A percentile compares a stretch with the other conserved stretches of the same genome.
These are phyloP conservation scores for Tupaia tana DNA, from an alignment of 2,113 vertebrate species.

Conservation along the genomic window DNA sequence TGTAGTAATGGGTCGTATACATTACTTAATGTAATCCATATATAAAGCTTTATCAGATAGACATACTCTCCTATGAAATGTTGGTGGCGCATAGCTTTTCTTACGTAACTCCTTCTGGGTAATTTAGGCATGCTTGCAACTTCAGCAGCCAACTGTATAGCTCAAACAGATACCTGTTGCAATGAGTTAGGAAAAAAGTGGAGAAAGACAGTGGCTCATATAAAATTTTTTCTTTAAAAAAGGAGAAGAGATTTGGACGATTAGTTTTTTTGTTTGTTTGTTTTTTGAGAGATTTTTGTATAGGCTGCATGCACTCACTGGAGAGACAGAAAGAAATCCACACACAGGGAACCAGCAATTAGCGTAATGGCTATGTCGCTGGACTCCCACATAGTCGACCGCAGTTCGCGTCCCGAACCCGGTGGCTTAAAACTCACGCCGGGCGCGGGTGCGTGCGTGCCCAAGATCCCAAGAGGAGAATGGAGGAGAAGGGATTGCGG, in stretches of 20 bases:
- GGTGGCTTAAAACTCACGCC: too few species aligned
- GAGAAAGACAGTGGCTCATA: background rate
- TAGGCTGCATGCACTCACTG: too few species aligned
- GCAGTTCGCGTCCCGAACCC: too few species aligned
- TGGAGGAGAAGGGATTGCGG: too few species aligned
- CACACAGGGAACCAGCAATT: too few species aligned
- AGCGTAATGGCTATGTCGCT: too few species aligned
- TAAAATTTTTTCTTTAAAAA: background rate
- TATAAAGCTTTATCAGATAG: background rate
- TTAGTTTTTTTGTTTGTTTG: too few species aligned
- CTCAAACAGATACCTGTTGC: background rate
- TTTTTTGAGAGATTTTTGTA: too few species aligned
- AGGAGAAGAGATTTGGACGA: background rate
- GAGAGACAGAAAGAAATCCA: too few species aligned
- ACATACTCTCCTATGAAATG: background rate
- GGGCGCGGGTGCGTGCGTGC: too few species aligned
- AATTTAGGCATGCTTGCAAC: background rate
- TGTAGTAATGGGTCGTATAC: background rate
- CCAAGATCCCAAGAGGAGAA: too few species aligned
- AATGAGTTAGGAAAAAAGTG: background rate
- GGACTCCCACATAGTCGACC: too few species aligned
- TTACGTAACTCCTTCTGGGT: background rate
- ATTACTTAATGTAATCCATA: background rate
- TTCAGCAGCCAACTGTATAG: rapidly evolving
- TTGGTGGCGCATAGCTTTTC: background rate